phyloP scores from a whole-genome alignment of 1,140 invertebrate genomes.

The Lepeophtheirus salmonis region DNA sequence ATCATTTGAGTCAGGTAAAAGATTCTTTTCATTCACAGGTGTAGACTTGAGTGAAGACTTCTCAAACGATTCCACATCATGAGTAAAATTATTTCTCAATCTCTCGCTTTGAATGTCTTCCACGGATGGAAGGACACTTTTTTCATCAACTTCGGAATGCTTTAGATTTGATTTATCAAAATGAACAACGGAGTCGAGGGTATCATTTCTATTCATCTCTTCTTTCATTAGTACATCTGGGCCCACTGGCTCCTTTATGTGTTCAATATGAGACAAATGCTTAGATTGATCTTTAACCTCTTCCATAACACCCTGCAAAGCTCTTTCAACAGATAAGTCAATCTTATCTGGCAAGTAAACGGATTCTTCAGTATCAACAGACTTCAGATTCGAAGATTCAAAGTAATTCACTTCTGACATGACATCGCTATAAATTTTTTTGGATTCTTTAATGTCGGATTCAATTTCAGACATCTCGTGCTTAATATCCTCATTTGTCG shows the following conservation, averaged over 20 bases:
- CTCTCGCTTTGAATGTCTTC: background rate
- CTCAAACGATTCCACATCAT: background rate
- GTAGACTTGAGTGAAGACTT: background rate
- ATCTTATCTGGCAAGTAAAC: background rate
- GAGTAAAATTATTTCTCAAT: background rate
- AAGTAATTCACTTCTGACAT: background rate
- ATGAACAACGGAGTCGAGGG: background rate
- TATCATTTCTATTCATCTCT: background rate
- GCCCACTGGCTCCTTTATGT: background rate
- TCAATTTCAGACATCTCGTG: background rate
- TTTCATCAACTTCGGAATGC: background rate
- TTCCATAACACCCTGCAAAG: background rate
- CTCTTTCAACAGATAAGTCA: background rate
- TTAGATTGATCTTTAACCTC: background rate
- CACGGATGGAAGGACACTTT: background rate
- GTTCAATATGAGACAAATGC: background rate
- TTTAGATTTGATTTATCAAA: background rate
- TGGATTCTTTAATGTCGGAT: background rate
- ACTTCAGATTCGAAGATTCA: background rate
- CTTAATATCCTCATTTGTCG: background rate
- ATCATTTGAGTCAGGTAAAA: background rate
- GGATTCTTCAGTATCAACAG: background rate
- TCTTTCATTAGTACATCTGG: background rate
- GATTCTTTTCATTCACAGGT: background rate
- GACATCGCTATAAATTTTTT: background rate